Evolutionary conservation across 2,888 invertebrate genomes (phyloP).

Genomic region (Polydrusus pterygomalis): DNA sequence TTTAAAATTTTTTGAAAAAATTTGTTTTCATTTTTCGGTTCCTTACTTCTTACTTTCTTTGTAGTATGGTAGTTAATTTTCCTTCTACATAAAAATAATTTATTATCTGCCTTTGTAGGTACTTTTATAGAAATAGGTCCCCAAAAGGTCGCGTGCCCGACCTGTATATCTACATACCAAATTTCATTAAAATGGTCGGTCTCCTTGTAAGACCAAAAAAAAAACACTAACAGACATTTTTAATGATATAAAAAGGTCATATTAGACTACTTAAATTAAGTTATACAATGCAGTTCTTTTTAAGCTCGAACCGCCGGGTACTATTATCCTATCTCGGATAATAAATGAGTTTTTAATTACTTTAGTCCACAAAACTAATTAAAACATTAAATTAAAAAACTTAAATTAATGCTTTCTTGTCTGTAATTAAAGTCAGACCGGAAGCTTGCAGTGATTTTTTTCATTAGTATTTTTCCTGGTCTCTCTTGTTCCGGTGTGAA

Average conservation of each 20-base stretch:
- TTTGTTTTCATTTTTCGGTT: no score
- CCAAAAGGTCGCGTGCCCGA: no score
- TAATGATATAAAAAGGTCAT: not conserved
- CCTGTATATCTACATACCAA: no score
- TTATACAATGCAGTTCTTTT: slow-evolving; percentile 51
- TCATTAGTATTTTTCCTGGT: slow-evolving; percentile 10
- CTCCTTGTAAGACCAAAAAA: not conserved
- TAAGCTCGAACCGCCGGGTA: slow-evolving; percentile 40
- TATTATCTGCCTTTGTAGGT: no score
- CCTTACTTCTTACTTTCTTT: no score
- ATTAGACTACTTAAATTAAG: slow-evolving; percentile 43
- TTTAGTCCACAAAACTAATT: slow-evolving; percentile 48
- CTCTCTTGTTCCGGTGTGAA: not conserved
- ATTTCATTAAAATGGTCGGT: no score
- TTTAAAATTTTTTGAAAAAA: no score
- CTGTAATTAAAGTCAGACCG: slow-evolving; percentile 43
- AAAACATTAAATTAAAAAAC: slow-evolving; percentile 50
- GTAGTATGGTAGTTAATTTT: no score
- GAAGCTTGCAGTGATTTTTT: slow-evolving; percentile 32
- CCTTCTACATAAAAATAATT: no score
- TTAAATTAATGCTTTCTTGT: slow-evolving; percentile 45
- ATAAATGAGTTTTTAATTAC: slow-evolving; percentile 55
- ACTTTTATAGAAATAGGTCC: no score
- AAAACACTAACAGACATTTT: not conserved
- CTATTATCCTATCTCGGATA: slow-evolving; percentile 42